Evolutionary conservation across 2,797 vertebrate species (phyloP).

Genomic region (Sebastes cheni): DNA sequence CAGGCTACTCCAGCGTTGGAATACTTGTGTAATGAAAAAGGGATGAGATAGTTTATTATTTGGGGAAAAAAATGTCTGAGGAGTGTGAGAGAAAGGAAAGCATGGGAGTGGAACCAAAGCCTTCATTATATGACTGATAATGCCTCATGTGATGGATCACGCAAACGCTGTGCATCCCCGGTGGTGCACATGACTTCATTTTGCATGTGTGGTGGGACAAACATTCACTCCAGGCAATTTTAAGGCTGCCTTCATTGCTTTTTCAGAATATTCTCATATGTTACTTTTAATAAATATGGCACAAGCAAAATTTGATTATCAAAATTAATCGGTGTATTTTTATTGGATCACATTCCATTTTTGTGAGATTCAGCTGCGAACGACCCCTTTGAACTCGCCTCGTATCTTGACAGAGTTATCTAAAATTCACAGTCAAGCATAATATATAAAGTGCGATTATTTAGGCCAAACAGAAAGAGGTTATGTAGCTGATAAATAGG

Average conservation of each 20-base stretch:
- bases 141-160: slow-evolving; percentile 66
- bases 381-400: slow-evolving; percentile 40
- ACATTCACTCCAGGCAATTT: slow-evolving; percentile 38
- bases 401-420: slow-evolving; percentile 60
- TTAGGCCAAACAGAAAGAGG: slow-evolving; percentile 41
- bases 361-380: slow-evolving; percentile 47
- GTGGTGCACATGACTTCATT: slow-evolving; percentile 74
- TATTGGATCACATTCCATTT: slow-evolving; percentile 65
- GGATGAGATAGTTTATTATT: slow-evolving; percentile 69
- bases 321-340: slow-evolving; percentile 45
- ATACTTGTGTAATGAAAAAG: slow-evolving; percentile 69
- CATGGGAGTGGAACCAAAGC: slow-evolving; percentile 65
- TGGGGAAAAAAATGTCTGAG: slow-evolving; percentile 27
- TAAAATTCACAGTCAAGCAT: slow-evolving; percentile 45
- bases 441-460: slow-evolving; percentile 47
- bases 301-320: slow-evolving; percentile 64
- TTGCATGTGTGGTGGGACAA: slow-evolving; percentile 68
- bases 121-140: slow-evolving; percentile 70
- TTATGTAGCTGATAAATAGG: slow-evolving; percentile 64
- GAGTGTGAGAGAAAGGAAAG: slow-evolving; percentile 56
- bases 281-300: slow-evolving; percentile 50
- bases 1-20: slow-evolving; percentile 48
- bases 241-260: slow-evolving; percentile 22
- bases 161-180: slow-evolving; percentile 43
- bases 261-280: slow-evolving; percentile 29